These are phyloP conservation scores for Callospermophilus lateralis DNA, from an alignment of 2,113 vertebrate species.

Conservation along the genomic window DNA sequence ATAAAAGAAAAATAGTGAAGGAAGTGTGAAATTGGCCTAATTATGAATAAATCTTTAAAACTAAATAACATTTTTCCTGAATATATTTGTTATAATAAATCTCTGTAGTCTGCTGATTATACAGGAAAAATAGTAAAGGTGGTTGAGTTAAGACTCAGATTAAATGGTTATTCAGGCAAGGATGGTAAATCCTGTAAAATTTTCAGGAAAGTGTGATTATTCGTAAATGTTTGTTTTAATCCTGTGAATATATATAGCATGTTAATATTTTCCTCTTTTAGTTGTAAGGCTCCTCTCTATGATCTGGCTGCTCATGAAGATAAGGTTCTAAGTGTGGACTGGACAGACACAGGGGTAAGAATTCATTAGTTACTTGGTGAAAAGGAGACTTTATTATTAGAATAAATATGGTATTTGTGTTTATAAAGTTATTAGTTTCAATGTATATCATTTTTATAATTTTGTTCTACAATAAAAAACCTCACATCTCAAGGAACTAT, in stretches of 20 bases:
- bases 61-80: constrained; percentile 14
- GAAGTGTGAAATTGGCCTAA: not conserved
- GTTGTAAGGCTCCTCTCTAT: constrained; percentile 97
- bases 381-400: not conserved
- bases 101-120: not conserved
- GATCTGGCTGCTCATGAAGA: constrained; percentile 98
- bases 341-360: constrained; percentile 97
- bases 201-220: constrained; percentile 30
- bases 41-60: constrained; percentile 21
- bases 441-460: constrained; percentile 58
- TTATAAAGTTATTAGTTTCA: constrained; percentile 12
- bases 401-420: constrained; percentile 19
- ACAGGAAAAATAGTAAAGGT: constrained; percentile 14
- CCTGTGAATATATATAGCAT: not conserved
- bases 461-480: constrained; percentile 63
- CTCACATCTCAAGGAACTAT: not conserved
- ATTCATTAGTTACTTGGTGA: constrained; percentile 56
- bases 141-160: not conserved
- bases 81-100: constrained; percentile 44
- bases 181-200: not conserved
- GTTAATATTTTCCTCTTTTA: constrained; percentile 80
- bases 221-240: constrained; percentile 14
- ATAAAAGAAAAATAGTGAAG: not conserved
- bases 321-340: constrained; percentile 97
- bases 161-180: constrained; percentile 6